Conservation (phyloP, 2,797 vertebrate genomes). For the Phoxinus dragarum region DNA sequence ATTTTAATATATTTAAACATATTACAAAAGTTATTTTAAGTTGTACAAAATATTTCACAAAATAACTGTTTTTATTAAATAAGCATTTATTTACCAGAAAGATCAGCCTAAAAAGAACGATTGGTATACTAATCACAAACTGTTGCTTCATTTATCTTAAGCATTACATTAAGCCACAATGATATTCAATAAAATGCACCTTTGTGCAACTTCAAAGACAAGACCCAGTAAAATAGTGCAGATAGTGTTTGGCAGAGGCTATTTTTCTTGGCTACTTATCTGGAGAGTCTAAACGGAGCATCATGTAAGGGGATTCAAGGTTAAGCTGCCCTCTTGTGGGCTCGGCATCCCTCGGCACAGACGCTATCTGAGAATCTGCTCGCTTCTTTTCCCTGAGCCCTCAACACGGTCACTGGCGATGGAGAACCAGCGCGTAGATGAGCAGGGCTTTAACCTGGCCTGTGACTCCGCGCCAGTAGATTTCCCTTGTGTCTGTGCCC, state of each 20-base stretch:
- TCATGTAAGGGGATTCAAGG: constrained; percentile 52
- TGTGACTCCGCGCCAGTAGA: constrained; percentile 58
- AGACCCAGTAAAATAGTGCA: background rate
- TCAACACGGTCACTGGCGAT: constrained; percentile 10
- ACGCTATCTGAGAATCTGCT: constrained; percentile 36
- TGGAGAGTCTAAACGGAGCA: constrained; percentile 46
- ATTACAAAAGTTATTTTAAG: too few relatives aligned
- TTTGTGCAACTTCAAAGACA: background rate
- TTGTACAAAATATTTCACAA: too few relatives aligned
- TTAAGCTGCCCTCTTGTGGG: constrained; percentile 46
- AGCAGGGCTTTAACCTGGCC: constrained; percentile 48
- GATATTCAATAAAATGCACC: background rate
- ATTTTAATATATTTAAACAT: too few relatives aligned
- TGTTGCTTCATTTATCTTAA: background rate
- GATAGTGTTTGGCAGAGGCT: constrained; percentile 15
- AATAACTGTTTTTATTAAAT: background rate
- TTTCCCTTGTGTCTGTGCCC: constrained; percentile 55
- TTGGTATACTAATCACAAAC: background rate
- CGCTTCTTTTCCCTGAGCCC: constrained; percentile 17
- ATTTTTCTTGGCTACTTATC: constrained; percentile 49
- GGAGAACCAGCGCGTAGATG: constrained; percentile 36
- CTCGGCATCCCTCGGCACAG: constrained; percentile 3
- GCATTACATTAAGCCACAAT: background rate
- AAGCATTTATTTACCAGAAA: background rate
- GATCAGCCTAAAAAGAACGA: background rate